Percentiles rank a stretch among this genome's conserved stretches.
These are phyloP conservation scores for Cephalopachus bancanus DNA, from an alignment of 2,797 vertebrate species.

Conservation along the genomic window DNA sequence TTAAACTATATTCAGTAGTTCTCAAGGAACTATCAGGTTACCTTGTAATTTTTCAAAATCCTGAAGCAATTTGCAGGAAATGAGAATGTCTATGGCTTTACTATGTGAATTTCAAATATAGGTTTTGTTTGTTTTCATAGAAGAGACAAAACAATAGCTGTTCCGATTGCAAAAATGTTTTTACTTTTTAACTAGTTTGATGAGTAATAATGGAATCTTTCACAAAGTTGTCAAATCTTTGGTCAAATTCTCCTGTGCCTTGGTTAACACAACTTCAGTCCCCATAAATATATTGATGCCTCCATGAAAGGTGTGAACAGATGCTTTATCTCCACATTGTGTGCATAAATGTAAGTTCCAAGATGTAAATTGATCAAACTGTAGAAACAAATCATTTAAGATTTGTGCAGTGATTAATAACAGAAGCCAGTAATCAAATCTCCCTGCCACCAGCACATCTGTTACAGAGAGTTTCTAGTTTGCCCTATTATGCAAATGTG, in stretches of 20 bases:
- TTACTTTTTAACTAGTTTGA: conserved; percentile 74
- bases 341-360: conserved; percentile 87
- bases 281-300: conserved; percentile 84
- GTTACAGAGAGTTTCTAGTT: conserved; percentile 89
- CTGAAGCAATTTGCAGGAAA: background rate
- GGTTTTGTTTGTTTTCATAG: conserved; percentile 20
- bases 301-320: conserved; percentile 88
- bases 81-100: background rate
- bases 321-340: conserved; percentile 90
- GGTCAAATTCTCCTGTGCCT: conserved; percentile 76
- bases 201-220: conserved; percentile 77
- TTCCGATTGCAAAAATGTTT: conserved; percentile 60
- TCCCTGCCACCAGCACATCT: conserved; percentile 90
- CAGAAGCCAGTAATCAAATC: conserved; percentile 91
- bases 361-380: conserved; percentile 90
- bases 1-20: background rate
- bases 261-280: conserved; percentile 83
- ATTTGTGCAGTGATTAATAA: conserved; percentile 92
- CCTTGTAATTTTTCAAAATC: background rate
- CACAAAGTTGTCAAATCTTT: conserved; percentile 82
- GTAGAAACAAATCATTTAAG: conserved; percentile 92
- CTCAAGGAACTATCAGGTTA: background rate
- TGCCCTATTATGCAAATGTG: conserved; percentile 91
- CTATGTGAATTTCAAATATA: conserved; percentile 20
- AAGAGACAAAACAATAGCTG: conserved; percentile 65